A percentile compares a stretch with the other conserved stretches of the same genome.
Evolutionary conservation across 2,888 invertebrate species (phyloP).

Genomic region (Macaria liturata): DNA sequence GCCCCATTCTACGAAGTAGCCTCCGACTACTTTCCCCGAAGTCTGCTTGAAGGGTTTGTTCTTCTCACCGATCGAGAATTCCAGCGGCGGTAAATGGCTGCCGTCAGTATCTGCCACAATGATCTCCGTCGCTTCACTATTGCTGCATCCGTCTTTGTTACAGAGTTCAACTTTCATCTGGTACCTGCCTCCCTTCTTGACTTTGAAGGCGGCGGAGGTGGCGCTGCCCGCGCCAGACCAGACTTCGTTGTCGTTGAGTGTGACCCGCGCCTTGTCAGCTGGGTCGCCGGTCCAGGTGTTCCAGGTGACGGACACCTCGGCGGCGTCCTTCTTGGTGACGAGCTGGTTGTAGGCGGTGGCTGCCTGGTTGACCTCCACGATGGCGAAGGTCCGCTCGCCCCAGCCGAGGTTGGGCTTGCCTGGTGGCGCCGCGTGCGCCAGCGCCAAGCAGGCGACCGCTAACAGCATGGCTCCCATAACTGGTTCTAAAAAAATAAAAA

Average conservation of each 20-base stretch:
- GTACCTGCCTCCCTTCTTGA: slow-evolving; percentile 74
- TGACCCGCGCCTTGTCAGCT: slow-evolving; percentile 62
- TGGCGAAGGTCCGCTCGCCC: slow-evolving; percentile 75
- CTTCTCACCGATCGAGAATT: slow-evolving; percentile 66
- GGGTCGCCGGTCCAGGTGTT: slow-evolving; percentile 76
- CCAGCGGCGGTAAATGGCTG: slow-evolving; percentile 74
- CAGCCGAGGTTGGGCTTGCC: slow-evolving; percentile 74
- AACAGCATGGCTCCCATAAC: slow-evolving; percentile 63
- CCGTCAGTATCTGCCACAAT: slow-evolving; percentile 77
- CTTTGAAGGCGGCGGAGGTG: slow-evolving; percentile 69
- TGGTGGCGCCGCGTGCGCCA: slow-evolving; percentile 58
- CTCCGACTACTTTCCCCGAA: slow-evolving; percentile 75
- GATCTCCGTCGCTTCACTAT: slow-evolving; percentile 70
- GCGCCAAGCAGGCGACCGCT: slow-evolving; percentile 52
- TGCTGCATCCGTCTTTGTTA: slow-evolving; percentile 70
- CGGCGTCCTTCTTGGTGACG: slow-evolving; percentile 65
- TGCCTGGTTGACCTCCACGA: slow-evolving; percentile 77
- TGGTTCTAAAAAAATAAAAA: slow-evolving; percentile 70
- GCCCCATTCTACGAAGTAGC: slow-evolving; percentile 79
- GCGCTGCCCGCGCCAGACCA: slow-evolving; percentile 66
- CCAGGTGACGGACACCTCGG: slow-evolving; percentile 76
- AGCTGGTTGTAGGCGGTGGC: slow-evolving; percentile 79
- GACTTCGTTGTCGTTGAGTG: slow-evolving; percentile 64
- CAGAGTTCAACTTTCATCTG: slow-evolving; percentile 73
- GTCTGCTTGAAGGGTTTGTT: slow-evolving; percentile 77